Base-by-base conservation (phyloP, 2,797 vertebrate genomes). In the Gambelia wislizenii region DNA sequence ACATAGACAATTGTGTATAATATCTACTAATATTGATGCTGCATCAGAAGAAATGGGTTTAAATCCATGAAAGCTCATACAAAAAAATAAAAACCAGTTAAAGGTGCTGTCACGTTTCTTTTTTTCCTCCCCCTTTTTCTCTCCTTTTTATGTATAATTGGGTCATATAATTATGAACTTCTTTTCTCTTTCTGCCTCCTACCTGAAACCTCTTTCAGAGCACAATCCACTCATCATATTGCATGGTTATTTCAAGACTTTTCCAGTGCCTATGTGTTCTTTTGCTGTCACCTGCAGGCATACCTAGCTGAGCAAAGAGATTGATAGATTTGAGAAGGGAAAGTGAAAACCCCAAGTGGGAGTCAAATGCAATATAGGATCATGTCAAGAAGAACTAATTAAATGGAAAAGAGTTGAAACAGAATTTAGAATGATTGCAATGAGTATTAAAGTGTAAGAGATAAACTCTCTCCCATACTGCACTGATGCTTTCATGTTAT, bases 361-460 rank as follows among this genome's bases (percentile, higher is more conserved):
- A 72, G 77, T 42, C 44, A 82, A 59, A 87, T 36, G 30, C 69
- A 82, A 87, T 82, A 87, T 83, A 36, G 54, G 77, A 75, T 75
- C 87, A 75, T 83, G 87, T 83, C 87, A 83, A 83, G 87, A 64
- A 88, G 79, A 47, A 75, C 79, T 82, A 88, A 82, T 87, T 87
- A 74, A 81, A 75, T 54, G 52, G 69, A n/a, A 61, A 61, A 83
- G 42, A 88, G 87, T 83, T 88, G 87, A 61, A 88, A 64, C 69
- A 88, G 79, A 88, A 88, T 75, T 83, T 47, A 49, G 39, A 61
- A 88, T 88, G 87, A 88, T 49, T 88, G 54, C 6, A 74, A 61
- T 82, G 79, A 81, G 67, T 75, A 74, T 86, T 61, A 87, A 75
- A 61, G 42, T 30, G 56, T 25, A 47, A 77, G 61, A 79, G 47